Evolutionary conservation across 2,113 vertebrate species (phyloP).

Genomic region (Eurystomus gularis): DNA sequence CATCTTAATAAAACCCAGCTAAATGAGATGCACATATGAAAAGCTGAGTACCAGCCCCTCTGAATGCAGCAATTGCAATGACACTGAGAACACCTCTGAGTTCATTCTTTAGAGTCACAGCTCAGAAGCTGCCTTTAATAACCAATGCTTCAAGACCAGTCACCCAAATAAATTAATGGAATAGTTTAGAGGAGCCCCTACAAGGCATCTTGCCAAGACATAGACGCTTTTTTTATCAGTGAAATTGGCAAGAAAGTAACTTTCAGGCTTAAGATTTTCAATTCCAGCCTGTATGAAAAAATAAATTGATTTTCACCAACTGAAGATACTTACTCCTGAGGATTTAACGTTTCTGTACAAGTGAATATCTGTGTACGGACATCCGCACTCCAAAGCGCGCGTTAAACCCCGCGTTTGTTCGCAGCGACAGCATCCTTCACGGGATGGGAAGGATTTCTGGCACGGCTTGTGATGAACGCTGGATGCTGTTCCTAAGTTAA

Average conservation of each 20-base stretch:
- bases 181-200: conserved; percentile 65
- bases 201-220: conserved; percentile 65
- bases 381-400: not conserved
- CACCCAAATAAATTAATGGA: conserved; percentile 78
- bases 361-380: conserved; percentile 28
- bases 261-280: conserved; percentile 76
- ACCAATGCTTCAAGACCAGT: conserved; percentile 62
- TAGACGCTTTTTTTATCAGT: conserved; percentile 72
- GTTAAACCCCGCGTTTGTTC: not conserved
- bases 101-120: conserved; percentile 40
- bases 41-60: not conserved
- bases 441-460: not conserved
- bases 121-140: conserved; percentile 51
- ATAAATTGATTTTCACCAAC: conserved; percentile 77
- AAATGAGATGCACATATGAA: not conserved
- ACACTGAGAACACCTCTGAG: not conserved
- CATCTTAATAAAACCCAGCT: not conserved
- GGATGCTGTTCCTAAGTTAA: conserved; percentile 26
- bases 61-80: not conserved
- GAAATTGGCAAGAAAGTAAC: conserved; percentile 75
- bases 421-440: not conserved
- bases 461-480: not conserved
- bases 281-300: conserved; percentile 71
- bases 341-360: conserved; percentile 72
- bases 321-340: conserved; percentile 72